Evolutionary conservation across 2,888 invertebrate species (phyloP).

Genomic region (Nipponacmea schrenckii): DNA sequence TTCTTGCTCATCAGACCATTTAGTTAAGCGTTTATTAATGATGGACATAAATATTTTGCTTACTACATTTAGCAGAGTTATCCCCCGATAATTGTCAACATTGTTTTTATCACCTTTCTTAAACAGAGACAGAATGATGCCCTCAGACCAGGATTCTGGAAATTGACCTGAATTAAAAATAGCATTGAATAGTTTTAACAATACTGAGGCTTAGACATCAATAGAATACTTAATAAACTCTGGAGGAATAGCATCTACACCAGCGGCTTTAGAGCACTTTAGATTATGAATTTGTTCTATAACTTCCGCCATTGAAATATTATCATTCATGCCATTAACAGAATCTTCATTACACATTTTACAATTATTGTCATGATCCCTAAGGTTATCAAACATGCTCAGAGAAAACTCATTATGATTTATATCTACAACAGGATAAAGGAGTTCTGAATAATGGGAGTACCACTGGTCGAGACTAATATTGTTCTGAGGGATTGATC

Average conservation of each 20-base stretch:
- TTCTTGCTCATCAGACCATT: not conserved
- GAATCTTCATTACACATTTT: not conserved
- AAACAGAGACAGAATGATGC: not conserved
- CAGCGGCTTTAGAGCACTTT: not conserved
- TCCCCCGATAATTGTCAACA: not conserved
- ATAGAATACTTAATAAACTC: not conserved
- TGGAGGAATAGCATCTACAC: conserved; percentile 2
- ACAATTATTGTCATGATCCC: not conserved
- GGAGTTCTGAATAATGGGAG: not conserved
- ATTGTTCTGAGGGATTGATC: not conserved
- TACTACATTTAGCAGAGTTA: not conserved
- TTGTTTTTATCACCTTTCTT: conserved; percentile 1
- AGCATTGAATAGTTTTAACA: not conserved
- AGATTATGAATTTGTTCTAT: not conserved
- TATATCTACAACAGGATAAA: not conserved
- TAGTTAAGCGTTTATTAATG: not conserved
- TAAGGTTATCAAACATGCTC: not conserved
- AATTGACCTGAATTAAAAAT: not conserved
- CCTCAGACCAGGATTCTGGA: not conserved
- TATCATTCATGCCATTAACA: not conserved
- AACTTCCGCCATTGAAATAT: not conserved
- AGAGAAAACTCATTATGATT: not conserved
- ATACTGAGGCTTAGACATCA: not conserved
- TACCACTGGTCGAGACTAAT: not conserved
- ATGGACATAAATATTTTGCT: conserved; percentile 1